These are phyloP conservation scores for Pediacus dermestoides DNA, from an alignment of 2,888 invertebrate genomes.

Conservation along the genomic window DNA sequence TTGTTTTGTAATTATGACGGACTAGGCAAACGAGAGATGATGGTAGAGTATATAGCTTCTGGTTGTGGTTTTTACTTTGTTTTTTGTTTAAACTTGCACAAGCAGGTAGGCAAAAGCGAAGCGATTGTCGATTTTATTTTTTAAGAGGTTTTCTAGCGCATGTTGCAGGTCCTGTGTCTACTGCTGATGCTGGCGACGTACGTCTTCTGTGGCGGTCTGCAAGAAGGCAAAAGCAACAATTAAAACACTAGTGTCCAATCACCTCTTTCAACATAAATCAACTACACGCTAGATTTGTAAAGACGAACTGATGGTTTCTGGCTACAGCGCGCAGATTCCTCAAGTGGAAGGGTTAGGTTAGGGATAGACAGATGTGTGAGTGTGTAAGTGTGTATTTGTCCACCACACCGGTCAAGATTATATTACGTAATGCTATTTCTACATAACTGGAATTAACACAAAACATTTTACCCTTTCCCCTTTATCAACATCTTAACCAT, in stretches of 20 bases:
- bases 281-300: too few relatives aligned
- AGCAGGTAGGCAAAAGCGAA: slow-evolving; percentile 50
- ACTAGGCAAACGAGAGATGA: slow-evolving; percentile 22
- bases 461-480: slow-evolving; percentile 15
- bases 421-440: slow-evolving; percentile 14
- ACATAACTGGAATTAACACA: slow-evolving; percentile 18
- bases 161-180: slow-evolving; percentile 45
- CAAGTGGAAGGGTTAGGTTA: slow-evolving; percentile 22
- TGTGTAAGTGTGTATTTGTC: too few relatives aligned
- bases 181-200: slow-evolving; percentile 38
- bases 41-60: slow-evolving; percentile 12
- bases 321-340: slow-evolving; percentile 10
- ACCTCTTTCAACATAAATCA: too few relatives aligned
- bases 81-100: slow-evolving; percentile 34
- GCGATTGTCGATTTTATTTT: slow-evolving; percentile 41
- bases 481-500: too few relatives aligned
- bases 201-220: slow-evolving; percentile 38
- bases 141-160: slow-evolving; percentile 43
- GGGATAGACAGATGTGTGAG: slow-evolving; percentile 20
- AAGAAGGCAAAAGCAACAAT: slow-evolving; percentile 36
- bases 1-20: slow-evolving; percentile 21
- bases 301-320: too few relatives aligned
- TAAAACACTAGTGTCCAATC: slow-evolving; percentile 21
- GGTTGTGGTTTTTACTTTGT: slow-evolving; percentile 20
- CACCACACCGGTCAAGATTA: slow-evolving; percentile 27